Evolutionary conservation across 2,888 invertebrate species (phyloP).

Genomic region (Stenodera caucasica): DNA sequence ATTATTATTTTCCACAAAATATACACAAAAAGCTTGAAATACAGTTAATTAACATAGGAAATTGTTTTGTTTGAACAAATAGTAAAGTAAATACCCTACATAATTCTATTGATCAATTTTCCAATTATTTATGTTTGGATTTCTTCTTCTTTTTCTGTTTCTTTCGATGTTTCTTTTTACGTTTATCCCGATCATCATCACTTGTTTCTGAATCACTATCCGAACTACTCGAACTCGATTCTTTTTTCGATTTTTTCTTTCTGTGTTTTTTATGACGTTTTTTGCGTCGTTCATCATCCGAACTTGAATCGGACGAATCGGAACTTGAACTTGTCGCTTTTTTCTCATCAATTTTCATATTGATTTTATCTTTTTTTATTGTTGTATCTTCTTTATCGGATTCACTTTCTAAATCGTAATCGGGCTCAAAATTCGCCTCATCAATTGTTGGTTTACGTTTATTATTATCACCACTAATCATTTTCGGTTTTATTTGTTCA

Average conservation of each 20-base stretch:
- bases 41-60: neutral
- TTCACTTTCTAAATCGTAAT: conserved; percentile 72
- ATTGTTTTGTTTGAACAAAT: neutral
- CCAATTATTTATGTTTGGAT: conserved; percentile 60
- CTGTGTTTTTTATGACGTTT: conserved; percentile 52
- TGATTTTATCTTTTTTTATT: conserved; percentile 54
- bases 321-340: conserved; percentile 55
- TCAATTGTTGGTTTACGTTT: conserved; percentile 70
- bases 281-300: conserved; percentile 50
- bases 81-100: neutral
- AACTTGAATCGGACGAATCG: conserved; percentile 47
- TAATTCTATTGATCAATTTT: neutral
- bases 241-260: conserved; percentile 64
- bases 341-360: conserved; percentile 44
- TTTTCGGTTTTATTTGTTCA: conserved; percentile 25
- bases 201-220: conserved; percentile 66
- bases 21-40: conserved; percentile 5
- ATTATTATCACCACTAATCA: conserved; percentile 45
- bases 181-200: conserved; percentile 68
- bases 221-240: conserved; percentile 65
- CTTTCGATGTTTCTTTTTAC: conserved; percentile 71
- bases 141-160: conserved; percentile 76
- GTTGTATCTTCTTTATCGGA: conserved; percentile 61
- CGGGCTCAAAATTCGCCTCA: conserved; percentile 74
- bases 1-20: conserved; percentile 14